Evolutionary conservation across 2,113 vertebrate genomes (phyloP).

Genomic region (Strix uralensis): DNA sequence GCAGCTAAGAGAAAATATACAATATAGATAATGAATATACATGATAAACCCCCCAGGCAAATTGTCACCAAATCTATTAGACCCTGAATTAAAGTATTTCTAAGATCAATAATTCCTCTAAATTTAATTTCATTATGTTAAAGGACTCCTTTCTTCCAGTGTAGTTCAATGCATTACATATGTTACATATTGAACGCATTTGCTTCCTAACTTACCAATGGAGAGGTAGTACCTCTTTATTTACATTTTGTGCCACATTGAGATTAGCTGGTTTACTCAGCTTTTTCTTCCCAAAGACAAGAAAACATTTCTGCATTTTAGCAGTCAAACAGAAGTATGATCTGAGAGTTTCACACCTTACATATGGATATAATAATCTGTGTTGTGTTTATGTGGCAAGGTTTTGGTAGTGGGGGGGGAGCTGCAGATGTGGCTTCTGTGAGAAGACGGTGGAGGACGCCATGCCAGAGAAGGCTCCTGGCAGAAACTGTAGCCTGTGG

Average conservation of each 20-base stretch:
- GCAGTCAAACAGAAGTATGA: background rate
- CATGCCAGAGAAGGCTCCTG: background rate
- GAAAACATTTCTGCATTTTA: background rate
- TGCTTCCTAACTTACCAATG: background rate
- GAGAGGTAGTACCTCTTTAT: background rate
- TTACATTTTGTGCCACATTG: accelerated
- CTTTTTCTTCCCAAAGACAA: background rate
- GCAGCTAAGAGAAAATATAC: background rate
- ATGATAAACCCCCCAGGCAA: background rate
- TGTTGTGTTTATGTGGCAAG: background rate
- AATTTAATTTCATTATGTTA: background rate
- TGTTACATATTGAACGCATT: background rate
- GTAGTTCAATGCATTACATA: background rate
- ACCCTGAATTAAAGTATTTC: background rate
- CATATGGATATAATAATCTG: background rate
- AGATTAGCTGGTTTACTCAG: background rate
- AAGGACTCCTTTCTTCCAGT: background rate
- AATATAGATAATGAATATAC: no score
- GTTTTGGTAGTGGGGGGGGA: background rate
- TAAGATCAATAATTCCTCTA: background rate
- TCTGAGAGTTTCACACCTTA: background rate
- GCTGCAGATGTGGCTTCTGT: background rate
- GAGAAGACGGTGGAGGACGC: background rate
- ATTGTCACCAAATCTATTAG: background rate
- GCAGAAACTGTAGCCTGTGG: background rate